A percentile compares a stretch with the other conserved stretches of the same genome.
phyloP scores from a whole-genome alignment of 2,888 invertebrate species.

The Synanthedon formicaeformis region DNA sequence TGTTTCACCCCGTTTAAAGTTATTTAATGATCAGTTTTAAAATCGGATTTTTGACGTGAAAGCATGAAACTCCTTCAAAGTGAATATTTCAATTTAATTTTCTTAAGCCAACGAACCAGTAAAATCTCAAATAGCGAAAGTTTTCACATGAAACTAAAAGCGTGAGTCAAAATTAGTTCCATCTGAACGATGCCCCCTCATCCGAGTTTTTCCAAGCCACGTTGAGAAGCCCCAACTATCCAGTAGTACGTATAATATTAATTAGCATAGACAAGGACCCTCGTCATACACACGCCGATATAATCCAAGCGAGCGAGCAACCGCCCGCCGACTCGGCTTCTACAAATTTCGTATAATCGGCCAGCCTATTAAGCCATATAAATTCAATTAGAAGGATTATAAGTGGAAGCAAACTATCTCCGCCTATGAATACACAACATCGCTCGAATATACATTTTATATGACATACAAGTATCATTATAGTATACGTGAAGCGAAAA shows the following conservation, averaged over 20 bases:
- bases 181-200: not conserved
- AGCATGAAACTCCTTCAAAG: no score
- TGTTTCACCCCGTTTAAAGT: no score
- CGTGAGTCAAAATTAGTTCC: not conserved
- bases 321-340: constrained; percentile 16
- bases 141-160: not conserved
- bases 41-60: no score
- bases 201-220: not conserved
- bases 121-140: not conserved
- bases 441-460: no score
- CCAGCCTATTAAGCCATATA: constrained; percentile 30
- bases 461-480: no score
- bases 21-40: no score
- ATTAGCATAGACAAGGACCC: constrained; percentile 18
- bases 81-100: no score
- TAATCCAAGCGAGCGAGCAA: constrained; percentile 19
- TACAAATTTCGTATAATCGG: constrained; percentile 33
- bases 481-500: no score
- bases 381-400: constrained; percentile 38
- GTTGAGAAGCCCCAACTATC: not conserved
- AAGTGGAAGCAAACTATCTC: constrained; percentile 5
- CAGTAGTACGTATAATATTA: constrained; percentile 7
- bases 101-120: no score
- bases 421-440: no score
- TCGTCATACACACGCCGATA: constrained; percentile 15